Evolutionary conservation across 2,113 vertebrate species (phyloP), one percentile per base, ranked within the genome.

Genomic region (Acanthisitta chloris): DNA sequence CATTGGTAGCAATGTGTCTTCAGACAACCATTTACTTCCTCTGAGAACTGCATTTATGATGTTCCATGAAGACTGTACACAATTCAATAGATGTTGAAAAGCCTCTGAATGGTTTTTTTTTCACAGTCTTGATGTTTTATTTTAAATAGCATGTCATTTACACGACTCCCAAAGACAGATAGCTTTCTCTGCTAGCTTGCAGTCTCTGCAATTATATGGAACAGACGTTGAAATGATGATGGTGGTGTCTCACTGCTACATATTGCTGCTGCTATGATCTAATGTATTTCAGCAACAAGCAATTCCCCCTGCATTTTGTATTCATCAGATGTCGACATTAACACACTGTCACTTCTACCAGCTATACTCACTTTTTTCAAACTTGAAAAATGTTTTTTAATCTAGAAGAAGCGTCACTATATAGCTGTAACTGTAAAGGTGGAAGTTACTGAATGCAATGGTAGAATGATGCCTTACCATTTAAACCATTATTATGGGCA

Each of bases 191-290:
- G 92, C 64, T 59, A 59, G 69, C 90, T 91, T 34, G 11, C 89
- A 94, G 93, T 94, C 84, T 96, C 94, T 93, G 97, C 96, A 97
- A 86, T 96, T 94, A 91, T 58, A 72, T 9, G 57, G 92, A 94
- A 79, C 89, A 95, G 70, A 96, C 42, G 8, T 91, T 46, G 73
- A 92, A 96, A 90, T 77, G 74, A 86, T 86, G 72, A 91, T 76
- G 72, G 90, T 94, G 81, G 83, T n/a, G 34, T 91, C 77, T 96
- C 80, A 52, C 81, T 91, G 92, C 92, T 96, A 46, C 94, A 81
- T 93, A 96, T 92, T 96, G 90, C 91, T 86, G 83, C 88, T 87
- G 69, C 93, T 82, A 45, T 94, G 92, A 90, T 84, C 94, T 92
- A 94, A 93, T 82, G 72, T 85, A 93, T 93, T 96, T 94, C 91